A percentile compares a stretch with the other conserved stretches of the same genome.
Evolutionary conservation across 1,140 invertebrate genomes (phyloP).

Genomic region (Heliothis virescens): DNA sequence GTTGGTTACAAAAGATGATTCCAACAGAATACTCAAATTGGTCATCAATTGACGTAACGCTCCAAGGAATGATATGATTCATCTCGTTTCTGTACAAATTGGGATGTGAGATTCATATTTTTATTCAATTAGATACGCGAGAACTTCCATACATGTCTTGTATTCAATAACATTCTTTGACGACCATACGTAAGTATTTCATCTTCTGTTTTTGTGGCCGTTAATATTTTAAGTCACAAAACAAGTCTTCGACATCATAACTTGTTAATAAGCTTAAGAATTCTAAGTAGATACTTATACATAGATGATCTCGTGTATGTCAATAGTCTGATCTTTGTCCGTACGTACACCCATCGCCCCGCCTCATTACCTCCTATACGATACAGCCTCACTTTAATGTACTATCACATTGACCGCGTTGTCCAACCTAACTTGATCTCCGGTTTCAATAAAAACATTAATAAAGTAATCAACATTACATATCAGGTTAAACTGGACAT

Average conservation of each 20-base stretch:
- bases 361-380: slow-evolving; percentile 82
- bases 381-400: slow-evolving; percentile 60
- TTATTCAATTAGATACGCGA: slow-evolving; percentile 81
- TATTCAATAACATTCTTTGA: slow-evolving; percentile 60
- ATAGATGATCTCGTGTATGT: slow-evolving; percentile 63
- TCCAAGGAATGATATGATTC: slow-evolving; percentile 75
- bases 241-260: slow-evolving; percentile 59
- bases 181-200: slow-evolving; percentile 33
- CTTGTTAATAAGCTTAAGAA: slow-evolving; percentile 73
- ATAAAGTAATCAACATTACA: slow-evolving; percentile 78
- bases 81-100: slow-evolving; percentile 74
- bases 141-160: slow-evolving; percentile 72
- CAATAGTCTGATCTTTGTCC: slow-evolving; percentile 74
- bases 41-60: slow-evolving; percentile 67
- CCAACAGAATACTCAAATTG: slow-evolving; percentile 52
- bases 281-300: slow-evolving; percentile 68
- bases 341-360: slow-evolving; percentile 78
- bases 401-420: slow-evolving; percentile 75
- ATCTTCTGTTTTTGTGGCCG: slow-evolving; percentile 50
- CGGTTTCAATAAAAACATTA: slow-evolving; percentile 79
- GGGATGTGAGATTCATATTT: slow-evolving; percentile 77
- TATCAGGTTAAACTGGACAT: slow-evolving; percentile 73
- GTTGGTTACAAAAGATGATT: slow-evolving; percentile 43
- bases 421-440: slow-evolving; percentile 70
- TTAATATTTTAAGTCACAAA: slow-evolving; percentile 62